A percentile compares a stretch with the other conserved stretches of the same genome.
These are phyloP conservation scores for Dinothrombium tinctorium DNA, from an alignment of 1,140 invertebrate genomes.

Conservation along the genomic window DNA sequence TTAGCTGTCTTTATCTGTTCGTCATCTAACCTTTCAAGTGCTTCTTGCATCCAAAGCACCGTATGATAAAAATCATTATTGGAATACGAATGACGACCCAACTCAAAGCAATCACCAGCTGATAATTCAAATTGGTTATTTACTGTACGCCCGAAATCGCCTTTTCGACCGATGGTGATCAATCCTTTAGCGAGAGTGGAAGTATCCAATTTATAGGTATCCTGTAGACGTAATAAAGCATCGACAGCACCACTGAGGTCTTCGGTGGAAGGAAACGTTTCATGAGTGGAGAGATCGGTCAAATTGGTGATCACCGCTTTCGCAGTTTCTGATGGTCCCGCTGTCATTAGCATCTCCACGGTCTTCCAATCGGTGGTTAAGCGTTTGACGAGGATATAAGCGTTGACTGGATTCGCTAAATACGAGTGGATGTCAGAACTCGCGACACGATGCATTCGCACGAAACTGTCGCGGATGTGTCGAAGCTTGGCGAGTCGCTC, in stretches of 20 bases:
- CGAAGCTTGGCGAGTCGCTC: slow-evolving; percentile 40
- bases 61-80: slow-evolving; percentile 81
- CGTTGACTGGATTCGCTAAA: slow-evolving; percentile 84
- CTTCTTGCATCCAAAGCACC: slow-evolving; percentile 81
- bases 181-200: slow-evolving; percentile 63
- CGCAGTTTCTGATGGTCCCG: background rate
- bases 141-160: too few relatives aligned
- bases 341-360: slow-evolving; percentile 1
- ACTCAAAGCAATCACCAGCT: slow-evolving; percentile 87
- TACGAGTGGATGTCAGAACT: slow-evolving; percentile 52
- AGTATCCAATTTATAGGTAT: slow-evolving; percentile 82
- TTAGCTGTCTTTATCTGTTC: slow-evolving; percentile 29
- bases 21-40: slow-evolving; percentile 39
- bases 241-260: slow-evolving; percentile 73
- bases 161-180: slow-evolving; percentile 22
- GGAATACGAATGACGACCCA: slow-evolving; percentile 82
- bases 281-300: background rate
- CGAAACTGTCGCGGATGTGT: slow-evolving; percentile 23
- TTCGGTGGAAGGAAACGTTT: slow-evolving; percentile 23
- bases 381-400: slow-evolving; percentile 80
- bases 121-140: slow-evolving; percentile 21
- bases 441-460: slow-evolving; percentile 44
- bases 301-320: background rate
- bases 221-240: slow-evolving; percentile 81
- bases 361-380: slow-evolving; percentile 64